Conservation (phyloP, 23 tunicate genomes). For the Halocynthia aurantium region DNA sequence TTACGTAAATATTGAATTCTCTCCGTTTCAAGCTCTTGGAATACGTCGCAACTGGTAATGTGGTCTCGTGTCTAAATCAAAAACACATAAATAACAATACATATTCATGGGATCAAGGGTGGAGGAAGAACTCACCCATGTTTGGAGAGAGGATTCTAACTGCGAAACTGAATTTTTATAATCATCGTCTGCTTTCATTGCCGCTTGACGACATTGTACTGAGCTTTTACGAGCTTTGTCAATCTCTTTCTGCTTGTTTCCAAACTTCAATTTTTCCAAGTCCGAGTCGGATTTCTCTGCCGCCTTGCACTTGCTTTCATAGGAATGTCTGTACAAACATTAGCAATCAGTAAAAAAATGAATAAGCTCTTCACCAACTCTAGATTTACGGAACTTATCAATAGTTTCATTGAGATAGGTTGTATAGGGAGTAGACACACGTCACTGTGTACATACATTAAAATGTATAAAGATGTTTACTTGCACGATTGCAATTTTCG, state of each 20-base stretch:
- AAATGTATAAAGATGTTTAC: constrained; percentile 24
- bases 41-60: constrained; percentile 29
- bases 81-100: neutral
- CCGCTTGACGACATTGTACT: constrained; percentile 23
- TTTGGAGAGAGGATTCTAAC: constrained; percentile 38
- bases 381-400: neutral
- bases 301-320: constrained; percentile 52
- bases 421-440: neutral
- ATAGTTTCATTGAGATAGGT: neutral
- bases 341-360: neutral
- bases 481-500: constrained; percentile 55
- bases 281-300: constrained; percentile 82
- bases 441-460: neutral
- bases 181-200: constrained; percentile 80
- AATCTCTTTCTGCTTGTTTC: constrained; percentile 55
- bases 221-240: constrained; percentile 60
- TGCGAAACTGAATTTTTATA: constrained; percentile 41
- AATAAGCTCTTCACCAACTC: neutral
- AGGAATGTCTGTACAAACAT: constrained; percentile 28
- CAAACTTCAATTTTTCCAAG: constrained; percentile 58
- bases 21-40: constrained; percentile 70
- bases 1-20: constrained; percentile 49
- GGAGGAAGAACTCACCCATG: constrained; percentile 44
- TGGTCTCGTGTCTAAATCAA: constrained; percentile 57
- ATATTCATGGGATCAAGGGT: neutral